Percentiles rank a stretch among this genome's conserved stretches.
Conservation (phyloP, 2,797 vertebrate genomes). For the Pangasius djambal region DNA sequence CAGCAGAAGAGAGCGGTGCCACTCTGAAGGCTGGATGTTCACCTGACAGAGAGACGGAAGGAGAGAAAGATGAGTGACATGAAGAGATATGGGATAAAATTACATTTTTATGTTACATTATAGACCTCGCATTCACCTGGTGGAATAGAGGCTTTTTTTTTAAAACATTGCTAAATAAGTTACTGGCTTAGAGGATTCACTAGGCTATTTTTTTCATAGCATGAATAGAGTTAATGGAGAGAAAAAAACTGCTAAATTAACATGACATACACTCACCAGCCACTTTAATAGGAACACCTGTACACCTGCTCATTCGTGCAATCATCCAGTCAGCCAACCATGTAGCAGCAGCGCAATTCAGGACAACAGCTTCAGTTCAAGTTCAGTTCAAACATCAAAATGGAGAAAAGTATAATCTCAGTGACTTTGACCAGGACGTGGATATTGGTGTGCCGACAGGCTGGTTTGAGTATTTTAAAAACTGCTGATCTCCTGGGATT, state of each 20-base stretch:
- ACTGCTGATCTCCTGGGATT: background rate
- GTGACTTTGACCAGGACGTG: background rate
- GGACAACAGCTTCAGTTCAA: background rate
- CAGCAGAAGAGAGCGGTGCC: slow-evolving; percentile 88
- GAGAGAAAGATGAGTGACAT: background rate
- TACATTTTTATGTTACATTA: background rate
- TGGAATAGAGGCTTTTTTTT: background rate
- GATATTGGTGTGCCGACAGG: background rate
- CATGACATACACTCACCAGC: background rate
- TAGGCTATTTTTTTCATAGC: background rate
- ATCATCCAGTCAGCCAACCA: background rate
- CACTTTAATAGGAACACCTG: background rate
- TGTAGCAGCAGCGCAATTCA: background rate
- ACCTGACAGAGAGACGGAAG: slow-evolving; percentile 74
- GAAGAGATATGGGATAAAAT: background rate
- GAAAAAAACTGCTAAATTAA: background rate
- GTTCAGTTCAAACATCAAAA: background rate
- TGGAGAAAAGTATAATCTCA: background rate
- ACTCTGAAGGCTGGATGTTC: slow-evolving; percentile 93
- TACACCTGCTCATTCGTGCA: background rate
- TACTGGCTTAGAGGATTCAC: background rate
- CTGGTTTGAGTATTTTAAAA: background rate
- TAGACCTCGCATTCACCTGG: background rate
- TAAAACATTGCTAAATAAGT: background rate
- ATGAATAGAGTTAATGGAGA: background rate